Evolutionary conservation across 37 sponge, comb jelly and placozoan genomes (phyloP).

Genomic region (Geodia barretti): DNA sequence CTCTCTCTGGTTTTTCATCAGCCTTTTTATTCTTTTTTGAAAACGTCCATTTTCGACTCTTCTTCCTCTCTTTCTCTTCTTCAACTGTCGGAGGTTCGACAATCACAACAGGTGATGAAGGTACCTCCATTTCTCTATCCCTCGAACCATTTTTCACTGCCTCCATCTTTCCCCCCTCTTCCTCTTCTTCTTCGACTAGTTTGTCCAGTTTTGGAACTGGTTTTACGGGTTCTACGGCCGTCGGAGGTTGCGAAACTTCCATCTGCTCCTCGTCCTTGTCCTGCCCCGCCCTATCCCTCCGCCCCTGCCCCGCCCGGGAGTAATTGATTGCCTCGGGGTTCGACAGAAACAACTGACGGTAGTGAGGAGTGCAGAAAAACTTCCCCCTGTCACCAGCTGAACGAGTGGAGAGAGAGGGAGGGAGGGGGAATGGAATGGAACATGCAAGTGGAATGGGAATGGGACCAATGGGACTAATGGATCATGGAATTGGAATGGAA

Average conservation of each 20-base stretch:
- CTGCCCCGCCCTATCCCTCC: not conserved
- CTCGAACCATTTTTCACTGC: not conserved
- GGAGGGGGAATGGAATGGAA: no score
- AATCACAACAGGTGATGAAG: not conserved
- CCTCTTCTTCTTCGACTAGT: not conserved
- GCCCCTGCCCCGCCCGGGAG: constrained; percentile 27
- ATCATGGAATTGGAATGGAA: no score
- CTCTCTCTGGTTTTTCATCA: no score
- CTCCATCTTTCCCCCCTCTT: not conserved
- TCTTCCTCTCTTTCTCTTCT: not conserved
- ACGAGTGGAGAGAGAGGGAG: constrained; percentile 69
- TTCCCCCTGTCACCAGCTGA: constrained; percentile 67
- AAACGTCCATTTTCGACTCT: no score
- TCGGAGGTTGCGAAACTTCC: not conserved
- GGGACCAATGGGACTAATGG: no score
- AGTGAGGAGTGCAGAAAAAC: constrained; percentile 86
- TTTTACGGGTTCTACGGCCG: not conserved
- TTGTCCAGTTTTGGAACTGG: not conserved
- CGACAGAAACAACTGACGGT: constrained; percentile 81
- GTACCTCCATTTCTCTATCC: not conserved
- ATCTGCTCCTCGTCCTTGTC: not conserved
- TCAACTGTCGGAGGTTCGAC: not conserved
- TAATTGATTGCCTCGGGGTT: constrained; percentile 84
- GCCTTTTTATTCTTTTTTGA: no score
- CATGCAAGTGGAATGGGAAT: no score